Evolutionary conservation across 2,888 invertebrate genomes (phyloP).

Genomic region (Lymantria monacha): DNA sequence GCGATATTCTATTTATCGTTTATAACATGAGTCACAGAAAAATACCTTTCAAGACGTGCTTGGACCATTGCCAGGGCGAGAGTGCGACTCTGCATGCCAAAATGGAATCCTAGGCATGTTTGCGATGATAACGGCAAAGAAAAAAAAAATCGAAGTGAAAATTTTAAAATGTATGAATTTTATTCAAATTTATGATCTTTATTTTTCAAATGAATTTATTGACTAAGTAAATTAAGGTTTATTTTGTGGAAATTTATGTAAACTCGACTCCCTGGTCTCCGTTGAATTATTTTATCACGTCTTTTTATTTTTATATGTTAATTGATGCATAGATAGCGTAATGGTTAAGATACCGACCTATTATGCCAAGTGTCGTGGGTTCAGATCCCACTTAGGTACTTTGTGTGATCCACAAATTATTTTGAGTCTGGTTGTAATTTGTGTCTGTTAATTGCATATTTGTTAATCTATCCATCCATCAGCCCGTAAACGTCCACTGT

Average conservation of each 20-base stretch:
- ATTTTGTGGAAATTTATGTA: background rate
- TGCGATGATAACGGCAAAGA: conserved; percentile 41
- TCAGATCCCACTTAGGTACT: too few species aligned
- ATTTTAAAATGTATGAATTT: conserved; percentile 38
- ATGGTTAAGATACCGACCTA: too few species aligned
- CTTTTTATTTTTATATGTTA: too few species aligned
- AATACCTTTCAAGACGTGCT: conserved; percentile 42
- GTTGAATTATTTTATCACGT: too few species aligned
- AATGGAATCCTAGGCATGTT: conserved; percentile 50
- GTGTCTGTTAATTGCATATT: too few species aligned
- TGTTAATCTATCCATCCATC: too few species aligned
- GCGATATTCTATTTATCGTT: conserved; percentile 25
- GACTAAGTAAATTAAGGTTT: conserved; percentile 6
- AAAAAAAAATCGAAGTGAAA: conserved; percentile 35
- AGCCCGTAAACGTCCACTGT: too few species aligned
- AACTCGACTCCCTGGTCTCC: too few species aligned
- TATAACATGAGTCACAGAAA: conserved; percentile 38
- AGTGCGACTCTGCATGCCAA: conserved; percentile 57
- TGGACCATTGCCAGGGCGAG: conserved; percentile 50
- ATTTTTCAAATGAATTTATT: conserved; percentile 10
- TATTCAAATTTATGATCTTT: conserved; percentile 28
- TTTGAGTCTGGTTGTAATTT: too few species aligned
- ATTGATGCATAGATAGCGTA: too few species aligned
- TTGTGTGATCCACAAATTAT: too few species aligned
- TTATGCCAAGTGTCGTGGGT: too few species aligned